Percentiles rank a stretch among this genome's conserved stretches.
These are phyloP conservation scores for Epizoanthus illoricatus DNA, from an alignment of 92 coral and sea anemone genomes.

Conservation along the genomic window DNA sequence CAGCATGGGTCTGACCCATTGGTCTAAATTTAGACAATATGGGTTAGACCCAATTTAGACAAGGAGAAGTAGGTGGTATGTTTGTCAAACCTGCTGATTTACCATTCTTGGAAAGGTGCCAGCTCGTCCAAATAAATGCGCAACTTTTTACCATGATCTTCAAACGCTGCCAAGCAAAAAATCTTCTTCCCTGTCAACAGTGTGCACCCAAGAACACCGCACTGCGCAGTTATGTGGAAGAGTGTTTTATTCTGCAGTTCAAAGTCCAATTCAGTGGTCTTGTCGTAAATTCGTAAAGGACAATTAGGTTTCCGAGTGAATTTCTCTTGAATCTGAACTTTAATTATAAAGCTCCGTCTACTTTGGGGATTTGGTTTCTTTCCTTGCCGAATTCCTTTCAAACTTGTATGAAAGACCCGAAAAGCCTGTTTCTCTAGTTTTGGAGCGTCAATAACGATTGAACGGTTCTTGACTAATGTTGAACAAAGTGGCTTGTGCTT, in stretches of 20 bases:
- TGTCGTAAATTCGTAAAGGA: conserved; percentile 4
- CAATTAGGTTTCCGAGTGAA: not conserved
- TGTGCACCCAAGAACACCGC: conserved; percentile 16
- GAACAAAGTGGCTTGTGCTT: not conserved
- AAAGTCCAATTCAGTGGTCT: conserved; percentile 27
- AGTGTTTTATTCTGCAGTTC: not conserved
- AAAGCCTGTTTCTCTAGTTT: not conserved
- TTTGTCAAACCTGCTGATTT: not conserved
- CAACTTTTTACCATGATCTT: conserved; percentile 16
- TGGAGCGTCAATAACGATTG: not conserved
- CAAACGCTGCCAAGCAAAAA: conserved; percentile 34
- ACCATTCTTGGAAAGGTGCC: conserved; percentile 33
- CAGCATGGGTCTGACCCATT: no score
- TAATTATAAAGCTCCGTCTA: not conserved
- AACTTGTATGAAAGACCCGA: not conserved
- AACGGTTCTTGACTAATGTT: not conserved
- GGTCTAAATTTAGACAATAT: no score
- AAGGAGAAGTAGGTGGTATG: no score
- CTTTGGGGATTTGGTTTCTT: conserved; percentile 13
- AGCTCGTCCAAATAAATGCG: conserved; percentile 29
- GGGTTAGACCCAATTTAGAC: no score
- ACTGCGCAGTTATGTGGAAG: conserved; percentile 9
- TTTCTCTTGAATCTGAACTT: conserved; percentile 2
- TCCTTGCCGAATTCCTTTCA: not conserved
- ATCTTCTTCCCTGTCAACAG: conserved; percentile 19